phyloP scores from a whole-genome alignment of 64 coral and sea anemone genomes.

The Montipora cactus region DNA sequence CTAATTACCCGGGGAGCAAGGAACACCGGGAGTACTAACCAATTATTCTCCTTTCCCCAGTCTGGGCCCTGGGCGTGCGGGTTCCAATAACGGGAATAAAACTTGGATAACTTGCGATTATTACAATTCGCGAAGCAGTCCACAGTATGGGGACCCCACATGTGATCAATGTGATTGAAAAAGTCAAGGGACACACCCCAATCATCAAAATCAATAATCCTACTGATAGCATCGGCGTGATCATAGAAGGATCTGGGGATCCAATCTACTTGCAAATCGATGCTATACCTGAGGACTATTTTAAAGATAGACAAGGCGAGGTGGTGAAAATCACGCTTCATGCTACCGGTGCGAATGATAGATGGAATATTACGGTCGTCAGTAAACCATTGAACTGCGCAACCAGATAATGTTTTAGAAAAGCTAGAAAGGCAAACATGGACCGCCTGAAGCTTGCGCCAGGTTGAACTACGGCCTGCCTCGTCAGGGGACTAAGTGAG shows the following conservation, averaged over 20 bases:
- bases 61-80: no score
- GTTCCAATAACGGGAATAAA: no score
- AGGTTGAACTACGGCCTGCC: slow-evolving; percentile 11
- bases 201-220: background rate
- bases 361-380: background rate
- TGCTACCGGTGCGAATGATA: no score
- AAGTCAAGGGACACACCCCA: background rate
- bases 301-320: no score
- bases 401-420: background rate
- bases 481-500: background rate
- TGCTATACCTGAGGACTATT: no score
- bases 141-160: slow-evolving; percentile 32
- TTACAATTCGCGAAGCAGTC: background rate
- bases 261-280: background rate
- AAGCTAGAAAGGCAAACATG: slow-evolving; percentile 8
- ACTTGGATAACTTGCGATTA: no score
- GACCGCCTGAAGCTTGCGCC: slow-evolving; percentile 9
- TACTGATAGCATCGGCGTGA: background rate
- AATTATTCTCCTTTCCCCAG: slow-evolving; percentile 32
- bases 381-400: background rate
- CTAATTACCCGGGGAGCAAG: background rate
- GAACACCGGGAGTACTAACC: slow-evolving; percentile 33
- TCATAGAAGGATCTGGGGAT: background rate
- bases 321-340: no score
- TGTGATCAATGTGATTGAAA: background rate